phyloP scores from a whole-genome alignment of 2,888 invertebrate species.

The Apodemia duryi region DNA sequence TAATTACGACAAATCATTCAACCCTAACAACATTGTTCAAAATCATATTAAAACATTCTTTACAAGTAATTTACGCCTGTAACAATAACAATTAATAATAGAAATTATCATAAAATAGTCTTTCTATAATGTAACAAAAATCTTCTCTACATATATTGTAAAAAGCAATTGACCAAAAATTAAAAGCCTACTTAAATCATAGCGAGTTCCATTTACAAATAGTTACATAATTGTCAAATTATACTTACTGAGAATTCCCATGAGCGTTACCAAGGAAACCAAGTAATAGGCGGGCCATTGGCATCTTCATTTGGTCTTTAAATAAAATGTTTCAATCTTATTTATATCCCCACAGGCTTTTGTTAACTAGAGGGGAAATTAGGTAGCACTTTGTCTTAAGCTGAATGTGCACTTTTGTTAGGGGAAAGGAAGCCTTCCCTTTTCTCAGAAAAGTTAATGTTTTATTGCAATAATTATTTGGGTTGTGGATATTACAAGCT shows the following conservation, averaged over 20 bases:
- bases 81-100: too few species aligned
- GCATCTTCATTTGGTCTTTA: constrained; percentile 68
- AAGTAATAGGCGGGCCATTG: constrained; percentile 37
- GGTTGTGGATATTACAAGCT: neutral
- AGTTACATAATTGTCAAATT: neutral
- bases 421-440: constrained; percentile 24
- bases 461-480: neutral
- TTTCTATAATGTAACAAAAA: too few species aligned
- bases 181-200: neutral
- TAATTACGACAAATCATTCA: too few species aligned
- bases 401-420: constrained; percentile 41
- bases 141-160: too few species aligned
- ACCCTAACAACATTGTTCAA: too few species aligned
- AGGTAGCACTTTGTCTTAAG: constrained; percentile 63
- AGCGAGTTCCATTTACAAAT: neutral
- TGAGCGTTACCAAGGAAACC: constrained; percentile 17
- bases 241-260: constrained; percentile 2
- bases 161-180: too few species aligned
- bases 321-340: constrained; percentile 69
- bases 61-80: too few species aligned
- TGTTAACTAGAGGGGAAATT: constrained; percentile 59
- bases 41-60: too few species aligned
- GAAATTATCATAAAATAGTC: too few species aligned
- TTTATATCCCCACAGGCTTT: constrained; percentile 67
- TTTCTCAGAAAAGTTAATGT: constrained; percentile 16